Evolutionary conservation across 2,113 vertebrate genomes (phyloP).

Genomic region (Phodopus roborovskii): DNA sequence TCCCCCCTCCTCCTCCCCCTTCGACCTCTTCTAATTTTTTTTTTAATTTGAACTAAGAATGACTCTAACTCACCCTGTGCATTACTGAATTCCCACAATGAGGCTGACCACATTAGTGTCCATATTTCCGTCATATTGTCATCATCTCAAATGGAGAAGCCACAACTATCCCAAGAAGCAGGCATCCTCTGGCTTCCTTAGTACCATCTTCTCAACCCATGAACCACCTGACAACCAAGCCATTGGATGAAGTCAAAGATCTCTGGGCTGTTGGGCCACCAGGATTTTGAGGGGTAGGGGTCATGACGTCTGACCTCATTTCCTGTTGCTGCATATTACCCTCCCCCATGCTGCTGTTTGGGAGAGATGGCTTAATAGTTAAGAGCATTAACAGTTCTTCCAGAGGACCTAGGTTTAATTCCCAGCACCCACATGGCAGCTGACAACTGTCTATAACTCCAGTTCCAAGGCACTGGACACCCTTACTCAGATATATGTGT

Average conservation of each 20-base stretch:
- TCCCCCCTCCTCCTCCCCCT: not conserved
- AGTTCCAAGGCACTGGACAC: too few relatives aligned
- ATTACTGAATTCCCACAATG: not conserved
- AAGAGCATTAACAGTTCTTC: too few relatives aligned
- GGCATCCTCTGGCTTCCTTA: not conserved
- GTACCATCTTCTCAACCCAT: too few relatives aligned
- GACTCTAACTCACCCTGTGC: not conserved
- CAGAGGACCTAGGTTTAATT: too few relatives aligned
- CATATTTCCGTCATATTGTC: not conserved
- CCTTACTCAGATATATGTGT: too few relatives aligned
- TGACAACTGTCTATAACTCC: too few relatives aligned
- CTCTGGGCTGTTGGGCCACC: not conserved
- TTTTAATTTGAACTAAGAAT: not conserved
- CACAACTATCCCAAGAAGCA: not conserved
- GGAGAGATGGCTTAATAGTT: too few relatives aligned
- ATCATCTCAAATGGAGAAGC: not conserved
- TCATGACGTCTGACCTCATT: not conserved
- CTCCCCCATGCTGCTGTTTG: not conserved
- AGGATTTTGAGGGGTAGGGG: not conserved
- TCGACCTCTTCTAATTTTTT: not conserved
- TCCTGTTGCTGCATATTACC: not conserved
- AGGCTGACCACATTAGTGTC: not conserved
- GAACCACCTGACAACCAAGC: not conserved
- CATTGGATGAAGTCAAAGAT: not conserved
- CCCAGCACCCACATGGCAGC: too few relatives aligned